Evolutionary conservation across 2,888 invertebrate species (phyloP), one percentile per base, ranked within the genome.

Genomic region (Sepioteuthis lessoniana): DNA sequence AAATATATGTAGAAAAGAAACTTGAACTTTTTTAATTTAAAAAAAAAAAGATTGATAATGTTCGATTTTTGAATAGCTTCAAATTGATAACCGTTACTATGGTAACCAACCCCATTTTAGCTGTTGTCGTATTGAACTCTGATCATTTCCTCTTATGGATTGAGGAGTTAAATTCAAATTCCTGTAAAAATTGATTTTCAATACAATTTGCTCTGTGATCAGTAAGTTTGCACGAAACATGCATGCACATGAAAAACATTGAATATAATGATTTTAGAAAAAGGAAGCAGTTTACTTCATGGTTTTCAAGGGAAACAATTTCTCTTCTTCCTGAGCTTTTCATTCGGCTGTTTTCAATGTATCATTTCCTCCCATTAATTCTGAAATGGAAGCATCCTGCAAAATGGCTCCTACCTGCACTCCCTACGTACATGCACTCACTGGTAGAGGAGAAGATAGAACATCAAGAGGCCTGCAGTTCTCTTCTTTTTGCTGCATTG

Each of bases 201-300:
- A 76, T 76, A 76, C n/a, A 35, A 76, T n/a, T 76, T 76, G 76
- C n/a, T 76, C 76, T 76, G n/a, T 76, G 76, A 76, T 76, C 76
- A n/a, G n/a, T n/a, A 0, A 76, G 76, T 76, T 76, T 76, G 76
- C 76, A 76, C n/a, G n/a, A 13, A 76, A 76, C n/a, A 35, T 16
- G 76, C n/a, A 76, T 76, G n/a, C 76, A 35, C 16, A 55, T 55
- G 55, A 55, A 55, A 55, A 55, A 25, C 7, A 76, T 76, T 76
- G 16, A 35, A 76, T 76, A 76, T 76, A 76, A 76, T 35, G 76
- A n/a, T 76, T 76, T 76, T n/a, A 13, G 76, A 76, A 76, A n/a
- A n/a, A 19, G 35, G 55, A 55, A 55, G 21, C 76, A 35, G 76
- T 76, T 16, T 76, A 35, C n/a, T 76, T 76, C n/a, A 19, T 35